These are phyloP conservation scores for Actenoides hombroni DNA, from an alignment of 2,113 vertebrate genomes.

Conservation along the genomic window DNA sequence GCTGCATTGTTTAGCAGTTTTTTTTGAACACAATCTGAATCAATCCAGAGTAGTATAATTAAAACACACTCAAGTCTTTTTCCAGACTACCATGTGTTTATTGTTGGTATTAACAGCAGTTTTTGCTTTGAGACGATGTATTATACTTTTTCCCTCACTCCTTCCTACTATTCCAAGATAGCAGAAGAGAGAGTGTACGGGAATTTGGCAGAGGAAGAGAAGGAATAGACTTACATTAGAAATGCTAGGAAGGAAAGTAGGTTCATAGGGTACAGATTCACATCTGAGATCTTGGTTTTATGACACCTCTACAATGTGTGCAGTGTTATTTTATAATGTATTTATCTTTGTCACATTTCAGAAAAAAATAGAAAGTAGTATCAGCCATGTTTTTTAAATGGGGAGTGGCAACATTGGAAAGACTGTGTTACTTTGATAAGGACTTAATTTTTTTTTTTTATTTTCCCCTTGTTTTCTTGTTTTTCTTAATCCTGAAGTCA, in stretches of 20 bases:
- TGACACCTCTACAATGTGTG: neutral
- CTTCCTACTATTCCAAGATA: neutral
- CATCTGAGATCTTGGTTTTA: neutral
- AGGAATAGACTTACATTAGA: neutral
- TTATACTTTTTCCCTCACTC: neutral
- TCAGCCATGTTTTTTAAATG: neutral
- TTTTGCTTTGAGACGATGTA: neutral
- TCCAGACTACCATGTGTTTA: neutral
- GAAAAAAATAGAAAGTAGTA: neutral
- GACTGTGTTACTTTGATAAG: neutral
- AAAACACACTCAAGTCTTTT: neutral
- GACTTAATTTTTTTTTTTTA: neutral
- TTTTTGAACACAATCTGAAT: neutral
- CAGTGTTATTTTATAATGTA: neutral
- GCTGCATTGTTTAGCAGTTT: neutral
- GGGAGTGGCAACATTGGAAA: neutral
- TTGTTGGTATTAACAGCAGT: neutral
- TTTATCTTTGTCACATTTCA: neutral
- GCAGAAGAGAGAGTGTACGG: neutral
- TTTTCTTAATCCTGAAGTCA: neutral
- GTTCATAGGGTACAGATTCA: neutral
- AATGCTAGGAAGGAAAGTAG: neutral
- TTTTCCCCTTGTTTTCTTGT: fast-evolving
- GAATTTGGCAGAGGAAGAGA: neutral
- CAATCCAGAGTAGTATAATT: neutral